Percentiles rank a stretch among this genome's conserved stretches.
Conservation (phyloP, 2,113 vertebrate genomes). For the Mixornis gularis region DNA sequence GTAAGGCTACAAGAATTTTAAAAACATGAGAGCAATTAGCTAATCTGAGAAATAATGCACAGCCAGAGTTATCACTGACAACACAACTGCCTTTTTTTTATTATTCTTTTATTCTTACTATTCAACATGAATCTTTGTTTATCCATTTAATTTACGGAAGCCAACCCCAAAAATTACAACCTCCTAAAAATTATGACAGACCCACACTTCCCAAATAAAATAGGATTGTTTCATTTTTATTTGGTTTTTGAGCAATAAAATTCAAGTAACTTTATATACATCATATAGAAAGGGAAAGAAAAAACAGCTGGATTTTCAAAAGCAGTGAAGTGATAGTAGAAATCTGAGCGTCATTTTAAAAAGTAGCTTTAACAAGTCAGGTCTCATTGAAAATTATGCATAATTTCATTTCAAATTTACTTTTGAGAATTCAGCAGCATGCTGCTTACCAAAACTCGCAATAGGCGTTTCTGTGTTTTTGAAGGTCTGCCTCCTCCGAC, state of each 20-base stretch:
- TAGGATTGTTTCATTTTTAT: not conserved
- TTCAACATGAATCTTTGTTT: not conserved
- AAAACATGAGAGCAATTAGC: not conserved
- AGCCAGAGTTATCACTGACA: not conserved
- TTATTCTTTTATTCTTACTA: not conserved
- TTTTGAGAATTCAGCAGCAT: not conserved
- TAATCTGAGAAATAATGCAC: not conserved
- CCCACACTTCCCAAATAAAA: not conserved
- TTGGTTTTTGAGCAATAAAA: not conserved
- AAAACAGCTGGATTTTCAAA: not conserved
- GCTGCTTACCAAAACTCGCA: fast-evolving
- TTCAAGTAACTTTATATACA: not conserved
- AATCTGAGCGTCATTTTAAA: not conserved
- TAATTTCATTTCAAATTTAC: not conserved
- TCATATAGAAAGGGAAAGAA: fast-evolving
- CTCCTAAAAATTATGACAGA: not conserved
- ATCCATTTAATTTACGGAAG: not conserved
- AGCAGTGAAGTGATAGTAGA: not conserved
- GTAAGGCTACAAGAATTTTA: not conserved
- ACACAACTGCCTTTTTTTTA: fast-evolving
- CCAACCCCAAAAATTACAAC: not conserved
- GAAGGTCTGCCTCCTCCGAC: not conserved
- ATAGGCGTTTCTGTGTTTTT: not conserved
- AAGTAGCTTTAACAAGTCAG: not conserved
- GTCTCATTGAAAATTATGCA: not conserved